Conservation (phyloP, 2,797 vertebrate species). For the Erethizon dorsatum region DNA sequence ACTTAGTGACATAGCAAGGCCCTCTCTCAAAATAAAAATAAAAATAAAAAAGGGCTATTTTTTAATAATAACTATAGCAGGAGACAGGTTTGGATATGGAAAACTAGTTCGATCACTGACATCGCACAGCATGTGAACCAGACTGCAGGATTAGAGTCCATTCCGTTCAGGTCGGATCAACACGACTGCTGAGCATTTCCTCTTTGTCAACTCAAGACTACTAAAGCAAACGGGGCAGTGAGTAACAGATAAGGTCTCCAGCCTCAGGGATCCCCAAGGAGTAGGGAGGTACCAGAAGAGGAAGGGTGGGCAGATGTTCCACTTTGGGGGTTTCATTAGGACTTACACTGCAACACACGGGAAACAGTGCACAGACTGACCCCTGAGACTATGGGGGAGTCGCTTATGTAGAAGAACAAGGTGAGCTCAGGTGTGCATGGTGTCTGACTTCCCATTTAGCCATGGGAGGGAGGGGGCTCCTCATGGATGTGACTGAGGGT, state of each 20-base stretch:
- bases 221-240: rapidly evolving
- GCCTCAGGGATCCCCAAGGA: background rate
- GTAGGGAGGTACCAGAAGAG: background rate
- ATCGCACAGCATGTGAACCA: rapidly evolving
- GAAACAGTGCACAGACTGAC: background rate
- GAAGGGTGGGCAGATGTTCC: background rate
- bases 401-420: background rate
- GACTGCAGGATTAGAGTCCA: rapidly evolving
- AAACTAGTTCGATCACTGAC: background rate
- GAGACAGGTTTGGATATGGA: background rate
- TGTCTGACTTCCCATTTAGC: background rate
- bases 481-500: background rate
- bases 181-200: rapidly evolving
- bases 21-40: background rate
- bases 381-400: background rate
- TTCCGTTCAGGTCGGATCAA: rapidly evolving
- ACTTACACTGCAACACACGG: background rate
- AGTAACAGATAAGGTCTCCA: background rate
- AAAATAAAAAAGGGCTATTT: background rate
- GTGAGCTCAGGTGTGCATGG: background rate
- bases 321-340: background rate
- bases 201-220: background rate
- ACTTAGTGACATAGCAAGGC: background rate
- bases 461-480: background rate
- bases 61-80: background rate